Evolutionary conservation across 2,113 vertebrate species (phyloP), one percentile per base, ranked within the genome.

Genomic region (Xiphophorus maculatus): DNA sequence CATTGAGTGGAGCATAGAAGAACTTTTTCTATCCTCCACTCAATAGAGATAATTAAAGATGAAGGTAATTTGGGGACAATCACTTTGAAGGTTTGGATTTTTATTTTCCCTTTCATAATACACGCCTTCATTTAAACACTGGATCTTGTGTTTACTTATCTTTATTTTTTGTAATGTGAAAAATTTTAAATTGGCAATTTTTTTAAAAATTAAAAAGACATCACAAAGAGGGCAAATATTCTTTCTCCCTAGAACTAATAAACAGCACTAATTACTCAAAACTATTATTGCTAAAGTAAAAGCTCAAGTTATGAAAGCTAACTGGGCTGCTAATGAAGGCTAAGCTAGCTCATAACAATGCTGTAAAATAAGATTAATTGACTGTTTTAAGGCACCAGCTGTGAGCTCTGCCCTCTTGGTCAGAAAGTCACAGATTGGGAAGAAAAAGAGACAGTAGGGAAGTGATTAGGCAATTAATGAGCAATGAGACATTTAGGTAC

Each of bases 401-500:
- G 92, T 82, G 70, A 88, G 80, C 87, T 65, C 69, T 90, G 87
- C 85, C 89, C 90, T 88, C 82, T 83, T 81, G 90, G 90, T 94
- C 91, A 92, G 85, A 71, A 88, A 89, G 87, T 77, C 86, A 77
- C 87, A 87, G 86, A 89, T 88, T 79, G 81, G 91, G 92, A 92
- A 74, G 77, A 92, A 93, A 92, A 74, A 80, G 84, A 80, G 83
- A 88, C 92, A 93, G 90, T 93, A 90, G 88, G 92, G 66, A 82
- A 70, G 90, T 78, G 92, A 95, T 94, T 91, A 93, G 79, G 87
- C 70, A 90, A 90, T 86, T 93, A 93, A 93, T 92, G 92, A 93
- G 80, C 88, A 92, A 91, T 91, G 87, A 92, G 88, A 76, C 80
- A 51, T 61, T 74, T 58, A 64, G 64, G 14, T 63, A 72, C 54